A percentile compares a stretch with the other conserved stretches of the same genome.
These are phyloP conservation scores for Kryptopterus vitreolus DNA, from an alignment of 2,797 vertebrate genomes.

Conservation along the genomic window DNA sequence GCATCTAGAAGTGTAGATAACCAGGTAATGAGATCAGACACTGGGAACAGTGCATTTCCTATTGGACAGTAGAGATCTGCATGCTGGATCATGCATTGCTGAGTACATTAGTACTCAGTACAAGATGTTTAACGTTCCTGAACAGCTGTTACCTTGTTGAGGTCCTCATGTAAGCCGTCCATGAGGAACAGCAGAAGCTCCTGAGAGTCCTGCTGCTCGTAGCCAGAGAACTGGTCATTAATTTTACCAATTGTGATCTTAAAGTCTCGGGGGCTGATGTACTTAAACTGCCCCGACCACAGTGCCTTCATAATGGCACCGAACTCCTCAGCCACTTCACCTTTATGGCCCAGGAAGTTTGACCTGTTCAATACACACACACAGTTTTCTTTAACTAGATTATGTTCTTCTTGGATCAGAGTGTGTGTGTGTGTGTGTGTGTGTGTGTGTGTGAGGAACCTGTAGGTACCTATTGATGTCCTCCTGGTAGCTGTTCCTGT, in stretches of 20 bases:
- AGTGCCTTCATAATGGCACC: constrained; percentile 95
- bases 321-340: constrained; percentile 97
- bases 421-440: too few species aligned
- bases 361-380: constrained; percentile 69
- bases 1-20: not conserved
- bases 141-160: constrained; percentile 86
- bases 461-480: constrained; percentile 90
- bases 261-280: constrained; percentile 93
- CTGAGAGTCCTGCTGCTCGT: constrained; percentile 96
- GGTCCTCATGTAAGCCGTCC: constrained; percentile 97
- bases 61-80: not conserved
- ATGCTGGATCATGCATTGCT: not conserved
- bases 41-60: not conserved
- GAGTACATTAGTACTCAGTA: not conserved
- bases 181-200: constrained; percentile 96
- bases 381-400: not conserved
- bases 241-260: constrained; percentile 96
- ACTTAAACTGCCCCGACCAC: constrained; percentile 93
- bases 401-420: not conserved
- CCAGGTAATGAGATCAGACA: not conserved
- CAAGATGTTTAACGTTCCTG: not conserved
- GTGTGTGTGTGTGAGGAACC: not conserved
- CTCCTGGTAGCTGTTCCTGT: constrained; percentile 86
- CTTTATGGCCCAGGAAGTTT: constrained; percentile 94
- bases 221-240: constrained; percentile 92